Evolutionary conservation across 1,140 invertebrate genomes (phyloP).

Genomic region (Drosophila guanche): DNA sequence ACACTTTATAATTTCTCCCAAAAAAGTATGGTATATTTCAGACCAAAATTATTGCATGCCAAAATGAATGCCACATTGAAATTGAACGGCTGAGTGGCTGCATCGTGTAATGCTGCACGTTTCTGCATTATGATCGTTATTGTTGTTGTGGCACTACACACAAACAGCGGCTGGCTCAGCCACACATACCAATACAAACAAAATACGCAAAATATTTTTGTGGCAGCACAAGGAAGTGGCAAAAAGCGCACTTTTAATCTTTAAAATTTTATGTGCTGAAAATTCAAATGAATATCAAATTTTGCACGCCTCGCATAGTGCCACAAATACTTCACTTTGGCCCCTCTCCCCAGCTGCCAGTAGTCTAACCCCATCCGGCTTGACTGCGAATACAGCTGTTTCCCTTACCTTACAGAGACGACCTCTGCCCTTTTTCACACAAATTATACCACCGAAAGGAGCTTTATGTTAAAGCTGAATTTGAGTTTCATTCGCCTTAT

Average conservation of each 20-base stretch:
- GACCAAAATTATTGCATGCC: constrained; percentile 19
- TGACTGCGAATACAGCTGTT: constrained; percentile 69
- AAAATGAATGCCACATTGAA: constrained; percentile 41
- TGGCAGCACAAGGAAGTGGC: constrained; percentile 60
- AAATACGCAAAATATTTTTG: constrained; percentile 52
- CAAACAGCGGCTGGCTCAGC: constrained; percentile 9
- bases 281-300: constrained; percentile 80
- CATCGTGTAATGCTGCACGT: constrained; percentile 33
- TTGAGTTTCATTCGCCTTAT: constrained; percentile 52
- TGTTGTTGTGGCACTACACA: constrained; percentile 26
- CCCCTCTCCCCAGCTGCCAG: not conserved
- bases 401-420: constrained; percentile 50
- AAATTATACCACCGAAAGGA: too few species aligned
- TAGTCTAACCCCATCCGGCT: constrained; percentile 31
- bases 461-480: constrained; percentile 7
- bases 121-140: constrained; percentile 49
- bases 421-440: constrained; percentile 4
- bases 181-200: not conserved
- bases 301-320: constrained; percentile 41
- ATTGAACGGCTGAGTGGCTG: constrained; percentile 34
- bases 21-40: constrained; percentile 9
- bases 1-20: not conserved
- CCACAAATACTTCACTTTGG: constrained; percentile 36
- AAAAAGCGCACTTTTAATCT: constrained; percentile 65
- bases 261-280: constrained; percentile 74